Conservation (phyloP, 2,113 vertebrate species). For the Narcine bancroftii region DNA sequence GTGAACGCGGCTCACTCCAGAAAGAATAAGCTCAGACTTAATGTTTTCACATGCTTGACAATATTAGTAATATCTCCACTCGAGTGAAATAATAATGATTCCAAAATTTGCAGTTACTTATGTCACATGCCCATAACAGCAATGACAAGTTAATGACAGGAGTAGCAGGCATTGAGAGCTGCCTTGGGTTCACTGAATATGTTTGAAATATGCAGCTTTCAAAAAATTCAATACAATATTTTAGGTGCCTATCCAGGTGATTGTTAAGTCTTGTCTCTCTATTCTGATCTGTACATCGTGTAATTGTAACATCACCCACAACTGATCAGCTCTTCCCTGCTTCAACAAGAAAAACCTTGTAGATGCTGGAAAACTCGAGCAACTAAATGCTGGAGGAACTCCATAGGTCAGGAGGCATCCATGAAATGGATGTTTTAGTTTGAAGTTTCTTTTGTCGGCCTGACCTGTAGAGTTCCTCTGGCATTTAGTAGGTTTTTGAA, state of each 20-base stretch:
- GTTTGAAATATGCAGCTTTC: background rate
- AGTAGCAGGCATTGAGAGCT: background rate
- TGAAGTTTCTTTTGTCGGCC: too few species aligned
- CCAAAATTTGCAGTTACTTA: slow-evolving; percentile 27
- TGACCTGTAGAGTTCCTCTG: too few species aligned
- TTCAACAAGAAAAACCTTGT: too few species aligned
- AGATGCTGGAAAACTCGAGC: too few species aligned
- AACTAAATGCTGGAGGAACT: too few species aligned
- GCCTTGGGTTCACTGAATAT: background rate
- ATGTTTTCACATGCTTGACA: background rate
- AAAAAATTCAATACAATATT: background rate
- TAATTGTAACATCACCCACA: background rate
- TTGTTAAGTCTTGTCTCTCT: background rate
- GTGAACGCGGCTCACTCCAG: background rate
- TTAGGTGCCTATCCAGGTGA: background rate
- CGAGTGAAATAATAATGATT: slow-evolving; percentile 28
- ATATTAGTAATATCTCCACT: slow-evolving; percentile 20
- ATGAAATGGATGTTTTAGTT: too few species aligned
- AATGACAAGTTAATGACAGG: slow-evolving; percentile 22
- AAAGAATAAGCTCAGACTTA: background rate
- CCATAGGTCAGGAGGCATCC: too few species aligned
- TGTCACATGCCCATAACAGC: slow-evolving; percentile 24
- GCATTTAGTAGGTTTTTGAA: too few species aligned
- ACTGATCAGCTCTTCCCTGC: background rate
- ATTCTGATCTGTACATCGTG: background rate